These are phyloP conservation scores for Perccottus glenii DNA, from an alignment of 2,113 vertebrate species.

Conservation along the genomic window DNA sequence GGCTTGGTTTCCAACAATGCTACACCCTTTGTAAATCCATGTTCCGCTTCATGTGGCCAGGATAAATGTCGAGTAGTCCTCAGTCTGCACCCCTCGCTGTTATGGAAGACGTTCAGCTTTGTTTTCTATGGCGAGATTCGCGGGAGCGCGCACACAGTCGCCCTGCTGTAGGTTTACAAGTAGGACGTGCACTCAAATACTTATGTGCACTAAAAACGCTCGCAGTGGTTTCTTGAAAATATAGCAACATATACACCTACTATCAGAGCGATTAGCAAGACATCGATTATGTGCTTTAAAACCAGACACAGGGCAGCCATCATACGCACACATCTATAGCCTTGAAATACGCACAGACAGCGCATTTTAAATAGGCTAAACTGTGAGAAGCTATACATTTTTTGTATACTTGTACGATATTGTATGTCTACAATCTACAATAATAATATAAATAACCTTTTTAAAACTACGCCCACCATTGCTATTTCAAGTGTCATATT, in stretches of 20 bases:
- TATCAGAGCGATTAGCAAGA: slow-evolving; percentile 1
- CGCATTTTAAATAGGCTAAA: too few species aligned
- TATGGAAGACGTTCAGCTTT: slow-evolving; percentile 82
- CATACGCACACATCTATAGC: too few species aligned
- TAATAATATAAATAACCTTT: too few species aligned
- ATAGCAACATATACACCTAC: slow-evolving; percentile 11
- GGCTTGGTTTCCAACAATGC: slow-evolving; percentile 66
- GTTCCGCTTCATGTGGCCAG: slow-evolving; percentile 51
- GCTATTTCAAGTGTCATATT: too few species aligned
- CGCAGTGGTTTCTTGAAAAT: slow-evolving; percentile 29
- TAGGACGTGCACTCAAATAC: slow-evolving; percentile 62
- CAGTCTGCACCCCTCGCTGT: slow-evolving; percentile 66
- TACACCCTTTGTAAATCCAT: slow-evolving; percentile 79
- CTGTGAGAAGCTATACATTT: too few species aligned
- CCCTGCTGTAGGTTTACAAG: slow-evolving; percentile 70
- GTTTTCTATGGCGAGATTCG: slow-evolving; percentile 80
- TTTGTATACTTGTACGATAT: too few species aligned
- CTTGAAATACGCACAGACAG: too few species aligned
- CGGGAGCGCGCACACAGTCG: slow-evolving; percentile 75
- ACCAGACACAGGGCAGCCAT: too few species aligned
- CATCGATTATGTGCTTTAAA: slow-evolving; percentile 1
- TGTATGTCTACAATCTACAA: too few species aligned
- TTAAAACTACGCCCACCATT: too few species aligned
- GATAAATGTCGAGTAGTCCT: slow-evolving; percentile 55
- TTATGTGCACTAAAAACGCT: slow-evolving; percentile 43